Base-by-base conservation (phyloP, 35 echinoderm and acorn worm genomes). In the Ophioderma brevispina region DNA sequence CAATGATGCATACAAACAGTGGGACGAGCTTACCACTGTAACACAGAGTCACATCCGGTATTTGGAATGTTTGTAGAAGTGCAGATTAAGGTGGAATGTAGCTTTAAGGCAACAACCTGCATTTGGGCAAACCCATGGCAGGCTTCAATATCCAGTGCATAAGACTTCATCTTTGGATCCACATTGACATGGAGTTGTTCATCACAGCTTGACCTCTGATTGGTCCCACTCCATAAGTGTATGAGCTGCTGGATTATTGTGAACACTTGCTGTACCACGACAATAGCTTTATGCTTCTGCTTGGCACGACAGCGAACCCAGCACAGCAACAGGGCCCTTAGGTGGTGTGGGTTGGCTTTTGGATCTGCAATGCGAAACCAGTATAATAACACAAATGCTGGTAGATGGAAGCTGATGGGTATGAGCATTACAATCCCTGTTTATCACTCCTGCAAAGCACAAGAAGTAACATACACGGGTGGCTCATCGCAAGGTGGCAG, bases 1-100 rank as follows among this genome's bases (percentile, higher is more conserved):
- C 38, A 96, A 76, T n/a, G 40, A 34, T 18, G 35, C 39, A 84
- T 76, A 86, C 37, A 96, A 13, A 55, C 84, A 86, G 83, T 93
- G 90, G n/a, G n/a, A 96, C 55, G 4, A 90, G 21, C 0, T 79
- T 64, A 33, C 94, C 94, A 82, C 90, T 93, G 87, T 87, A 96
- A 18, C 92, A 64, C 10, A 96, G 56, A 15, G 94, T 23, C 35
- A 92, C 64, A 77, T 96, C 91, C 49, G 81, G 81, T 21, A 76
- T 39, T 0, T 75, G 81, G 56, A 89, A 80, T 1, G 92, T 79
- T 15, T 55, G 15, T 31, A 80, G 63, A 1, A 96, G 84, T 14
- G 89, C 36, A 6, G 43, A 46, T 93, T 96, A 37, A 96, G 56
- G 32, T 90, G 76, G 36, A 86, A 35, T 19, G 87, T 55, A 31